Percentiles rank a stretch among this genome's conserved stretches.
phyloP scores from a whole-genome alignment of 1,140 invertebrate species.

The Pentalonia nigronervosa region DNA sequence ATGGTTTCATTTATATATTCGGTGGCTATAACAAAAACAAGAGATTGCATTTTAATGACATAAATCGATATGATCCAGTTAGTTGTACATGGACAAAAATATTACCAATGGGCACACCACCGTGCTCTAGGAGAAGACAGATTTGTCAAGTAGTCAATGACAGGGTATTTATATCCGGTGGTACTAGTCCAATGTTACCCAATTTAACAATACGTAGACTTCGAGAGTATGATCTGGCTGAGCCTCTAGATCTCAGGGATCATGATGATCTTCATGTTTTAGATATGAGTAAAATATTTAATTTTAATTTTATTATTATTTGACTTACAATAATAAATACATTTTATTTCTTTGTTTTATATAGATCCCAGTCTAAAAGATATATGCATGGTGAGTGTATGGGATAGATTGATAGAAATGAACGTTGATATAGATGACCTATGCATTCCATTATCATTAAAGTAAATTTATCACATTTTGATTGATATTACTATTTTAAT shows the following conservation, averaged over 20 bases:
- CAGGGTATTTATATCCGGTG: conserved; percentile 83
- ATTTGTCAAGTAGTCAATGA: conserved; percentile 77
- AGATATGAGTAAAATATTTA: conserved; percentile 69
- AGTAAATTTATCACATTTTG: not conserved
- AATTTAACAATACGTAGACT: conserved; percentile 62
- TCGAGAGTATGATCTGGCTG: conserved; percentile 45
- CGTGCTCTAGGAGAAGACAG: conserved; percentile 78
- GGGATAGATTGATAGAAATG: not conserved
- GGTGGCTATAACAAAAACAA: conserved; percentile 83
- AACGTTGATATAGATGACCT: not conserved
- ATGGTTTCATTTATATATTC: conserved; percentile 82
- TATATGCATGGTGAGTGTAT: not conserved
- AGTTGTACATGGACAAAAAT: conserved; percentile 71
- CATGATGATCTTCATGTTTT: conserved; percentile 81
- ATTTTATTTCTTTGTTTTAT: not conserved
- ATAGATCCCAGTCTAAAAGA: conserved; percentile 43
- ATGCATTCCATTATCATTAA: not conserved
- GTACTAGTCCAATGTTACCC: conserved; percentile 70
- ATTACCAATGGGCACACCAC: conserved; percentile 69
- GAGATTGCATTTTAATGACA: conserved; percentile 82
- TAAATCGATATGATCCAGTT: conserved; percentile 75
- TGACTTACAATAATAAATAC: not conserved
- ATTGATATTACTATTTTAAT: not conserved
- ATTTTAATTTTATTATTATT: not conserved
- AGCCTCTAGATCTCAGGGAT: conserved; percentile 69